Conservation (phyloP, 1,140 invertebrate species). For the Pseudomyrmex dendroicus region DNA sequence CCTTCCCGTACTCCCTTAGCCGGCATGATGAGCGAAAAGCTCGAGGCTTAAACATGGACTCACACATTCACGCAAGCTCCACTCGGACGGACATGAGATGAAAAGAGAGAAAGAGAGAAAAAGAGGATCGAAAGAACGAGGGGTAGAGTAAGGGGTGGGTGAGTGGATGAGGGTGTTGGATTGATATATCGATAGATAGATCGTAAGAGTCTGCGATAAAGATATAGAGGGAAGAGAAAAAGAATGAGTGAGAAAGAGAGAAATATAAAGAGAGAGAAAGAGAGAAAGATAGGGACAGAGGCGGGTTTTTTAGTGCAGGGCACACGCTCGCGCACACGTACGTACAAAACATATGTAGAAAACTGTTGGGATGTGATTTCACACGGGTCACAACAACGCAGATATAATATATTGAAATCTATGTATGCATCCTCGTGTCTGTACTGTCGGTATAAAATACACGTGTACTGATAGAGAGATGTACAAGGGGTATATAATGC, state of each 20-base stretch:
- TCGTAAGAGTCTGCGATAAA: constrained; percentile 48
- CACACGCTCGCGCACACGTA: constrained; percentile 85
- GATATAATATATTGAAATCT: constrained; percentile 84
- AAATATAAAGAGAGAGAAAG: constrained; percentile 80
- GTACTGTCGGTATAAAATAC: constrained; percentile 40
- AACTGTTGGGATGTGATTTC: constrained; percentile 86
- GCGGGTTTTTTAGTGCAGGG: constrained; percentile 78
- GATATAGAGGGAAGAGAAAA: constrained; percentile 30
- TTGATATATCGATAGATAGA: constrained; percentile 47
- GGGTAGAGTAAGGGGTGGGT: no score
- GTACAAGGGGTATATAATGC: constrained; percentile 39
- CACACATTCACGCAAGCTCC: constrained; percentile 82
- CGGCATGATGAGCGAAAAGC: constrained; percentile 69
- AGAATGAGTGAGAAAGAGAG: constrained; percentile 71
- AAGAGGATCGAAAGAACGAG: constrained; percentile 59
- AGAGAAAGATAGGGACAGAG: constrained; percentile 44
- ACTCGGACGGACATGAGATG: constrained; percentile 78
- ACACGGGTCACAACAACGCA: constrained; percentile 93
- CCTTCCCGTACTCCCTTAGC: constrained; percentile 6
- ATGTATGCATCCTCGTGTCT: constrained; percentile 74
- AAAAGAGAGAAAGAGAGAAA: constrained; percentile 77
- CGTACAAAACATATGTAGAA: constrained; percentile 85
- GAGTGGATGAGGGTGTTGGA: not conserved
- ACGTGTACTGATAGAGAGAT: constrained; percentile 45
- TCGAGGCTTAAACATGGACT: constrained; percentile 78